These are phyloP conservation scores for Drymonia ruficornis DNA, from an alignment of 2,888 invertebrate genomes.

Conservation along the genomic window DNA sequence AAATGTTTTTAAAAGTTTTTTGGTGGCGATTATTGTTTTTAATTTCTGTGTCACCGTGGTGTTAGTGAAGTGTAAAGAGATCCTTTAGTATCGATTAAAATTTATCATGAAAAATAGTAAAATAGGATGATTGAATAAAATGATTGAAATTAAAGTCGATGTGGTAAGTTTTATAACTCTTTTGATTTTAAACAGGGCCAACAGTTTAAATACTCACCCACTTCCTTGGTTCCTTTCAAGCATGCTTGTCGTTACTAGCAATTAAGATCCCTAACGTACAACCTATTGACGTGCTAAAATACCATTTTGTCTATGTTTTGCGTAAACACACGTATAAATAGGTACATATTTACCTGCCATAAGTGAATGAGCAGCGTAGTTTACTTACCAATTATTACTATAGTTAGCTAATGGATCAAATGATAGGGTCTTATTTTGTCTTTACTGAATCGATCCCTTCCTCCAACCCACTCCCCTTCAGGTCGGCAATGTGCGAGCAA, in stretches of 20 bases:
- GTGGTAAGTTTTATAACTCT: conserved; percentile 59
- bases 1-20: conserved; percentile 14
- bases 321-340: background rate
- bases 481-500: no score
- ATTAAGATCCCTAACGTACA: background rate
- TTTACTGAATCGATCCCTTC: no score
- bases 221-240: conserved; percentile 1
- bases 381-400: no score
- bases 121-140: conserved; percentile 8
- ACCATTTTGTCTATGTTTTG: background rate
- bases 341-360: no score
- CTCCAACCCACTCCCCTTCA: no score
- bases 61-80: background rate
- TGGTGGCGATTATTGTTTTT: background rate
- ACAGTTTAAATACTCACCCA: no score
- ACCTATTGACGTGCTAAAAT: conserved; percentile 11
- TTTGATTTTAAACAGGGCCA: background rate
- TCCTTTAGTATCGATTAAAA: conserved; percentile 6
- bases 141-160: conserved; percentile 75
- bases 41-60: conserved; percentile 15
- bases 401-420: no score
- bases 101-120: background rate
- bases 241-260: background rate
- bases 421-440: no score
- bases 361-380: no score